Conservation (phyloP, 2,888 invertebrate species). For the Chloroclystis v-ata region DNA sequence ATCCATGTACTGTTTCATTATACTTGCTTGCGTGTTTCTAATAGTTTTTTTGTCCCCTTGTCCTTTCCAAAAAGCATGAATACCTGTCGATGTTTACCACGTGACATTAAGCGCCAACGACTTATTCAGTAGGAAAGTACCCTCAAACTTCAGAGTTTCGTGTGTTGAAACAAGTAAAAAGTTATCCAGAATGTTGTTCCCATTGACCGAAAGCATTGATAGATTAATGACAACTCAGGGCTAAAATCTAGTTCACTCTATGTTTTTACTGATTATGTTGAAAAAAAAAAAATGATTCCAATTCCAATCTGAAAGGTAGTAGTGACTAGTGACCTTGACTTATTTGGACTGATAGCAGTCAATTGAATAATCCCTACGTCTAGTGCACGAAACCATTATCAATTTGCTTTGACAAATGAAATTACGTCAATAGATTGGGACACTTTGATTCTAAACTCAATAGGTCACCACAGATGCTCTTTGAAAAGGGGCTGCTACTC, state of each 20-base stretch:
- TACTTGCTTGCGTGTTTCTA: constrained; percentile 80
- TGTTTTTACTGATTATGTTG: too few relatives aligned
- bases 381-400: constrained; percentile 26
- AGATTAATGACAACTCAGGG: too few relatives aligned
- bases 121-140: too few relatives aligned
- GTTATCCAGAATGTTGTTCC: too few relatives aligned
- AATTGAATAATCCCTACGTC: constrained; percentile 48
- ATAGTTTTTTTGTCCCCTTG: constrained; percentile 77
- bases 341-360: constrained; percentile 35
- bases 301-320: too few relatives aligned
- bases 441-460: not conserved
- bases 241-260: too few relatives aligned
- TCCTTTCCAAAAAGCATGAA: constrained; percentile 79
- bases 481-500: too few relatives aligned
- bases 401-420: constrained; percentile 28
- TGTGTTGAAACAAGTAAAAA: too few relatives aligned
- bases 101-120: not conserved
- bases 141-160: too few relatives aligned
- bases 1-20: constrained; percentile 89
- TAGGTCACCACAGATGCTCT: not conserved
- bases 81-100: constrained; percentile 39
- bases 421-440: constrained; percentile 1
- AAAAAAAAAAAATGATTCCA: too few relatives aligned
- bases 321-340: constrained; percentile 41
- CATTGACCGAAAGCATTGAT: too few relatives aligned